Base-by-base conservation (phyloP, 2,888 invertebrate species). In the Nephrotoma appendiculata region DNA sequence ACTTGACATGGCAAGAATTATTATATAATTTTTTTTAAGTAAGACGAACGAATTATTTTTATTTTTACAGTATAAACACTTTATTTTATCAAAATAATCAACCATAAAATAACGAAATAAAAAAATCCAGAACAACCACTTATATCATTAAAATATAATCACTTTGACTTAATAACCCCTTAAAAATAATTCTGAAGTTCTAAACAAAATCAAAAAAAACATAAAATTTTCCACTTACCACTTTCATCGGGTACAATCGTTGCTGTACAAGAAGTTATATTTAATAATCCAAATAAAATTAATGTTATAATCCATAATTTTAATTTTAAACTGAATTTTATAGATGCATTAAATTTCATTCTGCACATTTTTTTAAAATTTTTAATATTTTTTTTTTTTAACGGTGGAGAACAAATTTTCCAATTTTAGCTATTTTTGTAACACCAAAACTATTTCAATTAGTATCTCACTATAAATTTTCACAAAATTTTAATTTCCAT, bases 221-320 rank as follows among this genome's bases (percentile, higher is more conserved):
- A 71, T 31, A 57, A 57, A 57, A 57, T 71, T 71, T 71, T 43
- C 42, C 84, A 84, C 84, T 84, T 84, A 84, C 84, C 84, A 84
- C 84, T 84, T 84, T 84, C 84, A 84, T 84, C 84, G 41, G 84
- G 84, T n/a, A 84, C 84, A 84, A 84, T 84, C 41, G 84, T 84
- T n/a, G 84, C 84, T 84, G 84, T 84, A 43, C 84, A 84, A 41
- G 2, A 42, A 84, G 41, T 84, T 84, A 84, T 84, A 43, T 84
- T 84, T 6, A 84, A 42, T 84, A 84, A 84, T 84, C 84, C 84
- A 42, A 84, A 42, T 84, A 84, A 42, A 84, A 84, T 84, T 42
- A 84, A 15, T 84, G 15, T 42, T 42, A 84, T 42, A 84, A 84
- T 84, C 84, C 84, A 84, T 71, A 71, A 71, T 31, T 71, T 71